Conservation (phyloP, 2,113 vertebrate species). For the Eudyptes chrysolophus region DNA sequence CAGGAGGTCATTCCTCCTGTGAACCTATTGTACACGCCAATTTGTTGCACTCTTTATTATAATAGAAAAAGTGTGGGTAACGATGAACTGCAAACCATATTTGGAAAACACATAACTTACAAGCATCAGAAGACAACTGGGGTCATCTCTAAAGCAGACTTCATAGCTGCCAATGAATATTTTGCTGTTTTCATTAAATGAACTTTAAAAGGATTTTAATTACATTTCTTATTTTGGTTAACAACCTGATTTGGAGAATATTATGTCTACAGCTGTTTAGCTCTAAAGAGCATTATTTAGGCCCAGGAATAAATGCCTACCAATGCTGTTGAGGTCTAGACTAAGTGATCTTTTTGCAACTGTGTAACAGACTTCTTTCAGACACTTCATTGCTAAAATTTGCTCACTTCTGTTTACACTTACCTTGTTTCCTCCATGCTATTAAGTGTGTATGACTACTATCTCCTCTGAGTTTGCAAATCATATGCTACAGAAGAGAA, state of each 20-base stretch:
- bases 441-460: neutral
- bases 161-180: neutral
- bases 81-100: neutral
- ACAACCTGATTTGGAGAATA: neutral
- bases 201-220: slow-evolving; percentile 17
- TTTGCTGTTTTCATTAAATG: neutral
- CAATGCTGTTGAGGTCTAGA: neutral
- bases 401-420: neutral
- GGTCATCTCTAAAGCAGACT: neutral
- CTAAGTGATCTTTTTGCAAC: neutral
- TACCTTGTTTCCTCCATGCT: neutral
- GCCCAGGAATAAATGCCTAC: neutral
- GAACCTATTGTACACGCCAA: neutral
- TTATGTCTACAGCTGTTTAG: neutral
- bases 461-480: neutral
- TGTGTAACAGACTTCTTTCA: neutral
- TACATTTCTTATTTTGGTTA: neutral
- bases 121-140: neutral
- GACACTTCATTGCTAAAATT: neutral
- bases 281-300: neutral
- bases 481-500: neutral
- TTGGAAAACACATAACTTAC: slow-evolving; percentile 11
- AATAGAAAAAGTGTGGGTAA: neutral
- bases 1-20: neutral
- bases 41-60: slow-evolving; percentile 32